These are phyloP conservation scores for Hydrolagus colliei DNA, from an alignment of 2,797 vertebrate species.

Conservation along the genomic window DNA sequence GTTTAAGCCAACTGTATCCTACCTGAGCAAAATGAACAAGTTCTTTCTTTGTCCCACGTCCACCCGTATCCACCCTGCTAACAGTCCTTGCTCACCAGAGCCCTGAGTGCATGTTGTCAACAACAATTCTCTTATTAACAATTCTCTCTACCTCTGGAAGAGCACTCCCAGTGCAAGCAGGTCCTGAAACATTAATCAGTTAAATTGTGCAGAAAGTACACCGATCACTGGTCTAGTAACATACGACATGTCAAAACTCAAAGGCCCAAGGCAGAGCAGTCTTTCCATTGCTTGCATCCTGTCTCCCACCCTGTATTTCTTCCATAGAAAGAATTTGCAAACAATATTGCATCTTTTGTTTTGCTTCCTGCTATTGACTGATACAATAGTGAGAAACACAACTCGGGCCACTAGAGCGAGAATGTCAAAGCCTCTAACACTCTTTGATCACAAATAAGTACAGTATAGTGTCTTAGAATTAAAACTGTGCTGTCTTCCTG, in stretches of 20 bases:
- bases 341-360: not conserved
- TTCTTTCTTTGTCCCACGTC: too few relatives aligned
- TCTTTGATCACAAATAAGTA: not conserved
- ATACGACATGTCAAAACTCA: not conserved
- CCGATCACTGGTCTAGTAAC: not conserved
- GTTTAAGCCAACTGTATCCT: too few relatives aligned
- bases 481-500: too few relatives aligned
- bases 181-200: not conserved
- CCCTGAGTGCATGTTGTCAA: too few relatives aligned
- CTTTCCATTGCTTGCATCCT: not conserved
- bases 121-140: too few relatives aligned
- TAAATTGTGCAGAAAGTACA: not conserved
- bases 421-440: not conserved
- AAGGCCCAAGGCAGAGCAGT: not conserved
- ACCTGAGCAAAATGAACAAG: too few relatives aligned
- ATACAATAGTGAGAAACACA: not conserved
- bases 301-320: not conserved
- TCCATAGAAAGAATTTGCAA: not conserved
- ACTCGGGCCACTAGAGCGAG: not conserved
- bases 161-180: not conserved
- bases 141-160: not conserved
- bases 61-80: too few relatives aligned
- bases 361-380: conserved; percentile 20
- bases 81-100: too few relatives aligned
- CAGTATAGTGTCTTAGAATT: too few relatives aligned